Evolutionary conservation across 2,113 vertebrate genomes (phyloP), one percentile per base, ranked within the genome.

Genomic region (Anolis sagrei): DNA sequence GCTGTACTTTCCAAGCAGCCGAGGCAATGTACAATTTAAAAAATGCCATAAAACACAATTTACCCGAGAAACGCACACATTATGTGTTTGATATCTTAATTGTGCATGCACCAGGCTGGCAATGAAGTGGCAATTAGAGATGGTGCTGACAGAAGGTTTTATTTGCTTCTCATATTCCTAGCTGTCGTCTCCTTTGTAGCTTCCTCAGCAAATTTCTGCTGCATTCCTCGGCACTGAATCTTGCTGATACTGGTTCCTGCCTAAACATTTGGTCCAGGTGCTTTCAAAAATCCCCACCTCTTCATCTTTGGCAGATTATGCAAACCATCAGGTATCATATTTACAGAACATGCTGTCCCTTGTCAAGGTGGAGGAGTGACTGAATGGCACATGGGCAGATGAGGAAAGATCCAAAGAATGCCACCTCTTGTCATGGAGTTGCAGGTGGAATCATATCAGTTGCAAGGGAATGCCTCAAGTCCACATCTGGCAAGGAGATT

Each of bases 121-220:
- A 44, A 44, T 44, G 39, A 44, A n/a, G 39, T 44, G 39, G 39
- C 68, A 80, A 49, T 86, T 80, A 80, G 23, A 36, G 27, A 23
- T 48, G 21, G 25, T 25, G 49, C 66, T 64, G 69, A 34, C 29
- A 58, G 79, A 70, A 70, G 62, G 51, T 0, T 83, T 89, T 83
- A n/a, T 81, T 90, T 18, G 54, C 90, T 88, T 68, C 23, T 39
- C 34, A 83, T 81, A 64, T 68, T 69, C 81, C 29, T 61, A 8
- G 29, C 86, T 77, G 76, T 82, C 51, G 1, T 76, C 69, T 89
- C 9, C 7, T 4, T 75, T 29, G 11, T 3, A 36, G 87, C 84
- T 84, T 90, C 87, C 70, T 81, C 58, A 76, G 58, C 58, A 68
- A 36, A 29, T 51, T 68, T 86, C 81, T 89, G 62, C 79, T 90